These are phyloP conservation scores for Pteronura brasiliensis DNA, from an alignment of 2,113 vertebrate genomes.

Conservation along the genomic window DNA sequence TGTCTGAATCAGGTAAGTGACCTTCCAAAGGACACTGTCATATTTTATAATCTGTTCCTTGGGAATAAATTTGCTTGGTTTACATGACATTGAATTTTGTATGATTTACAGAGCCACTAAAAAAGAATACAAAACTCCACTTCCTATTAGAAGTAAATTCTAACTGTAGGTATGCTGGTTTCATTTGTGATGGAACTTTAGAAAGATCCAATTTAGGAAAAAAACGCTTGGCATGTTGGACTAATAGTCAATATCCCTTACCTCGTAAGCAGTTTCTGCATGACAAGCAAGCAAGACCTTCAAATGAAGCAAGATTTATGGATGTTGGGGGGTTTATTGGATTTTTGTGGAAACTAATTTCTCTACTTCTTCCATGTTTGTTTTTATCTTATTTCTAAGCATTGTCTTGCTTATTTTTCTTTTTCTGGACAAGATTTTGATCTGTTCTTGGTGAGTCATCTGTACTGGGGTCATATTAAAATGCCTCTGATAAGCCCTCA, in stretches of 20 bases:
- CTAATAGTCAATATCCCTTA: not conserved
- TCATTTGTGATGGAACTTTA: conserved; percentile 12
- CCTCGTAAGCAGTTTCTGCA: not conserved
- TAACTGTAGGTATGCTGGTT: not conserved
- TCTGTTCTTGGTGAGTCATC: not conserved
- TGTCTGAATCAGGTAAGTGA: conserved; percentile 9
- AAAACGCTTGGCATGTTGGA: not conserved
- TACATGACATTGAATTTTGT: conserved; percentile 16
- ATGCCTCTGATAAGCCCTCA: not conserved
- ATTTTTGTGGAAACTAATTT: conserved; percentile 36
- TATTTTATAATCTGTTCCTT: conserved; percentile 32
- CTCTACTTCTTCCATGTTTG: not conserved
- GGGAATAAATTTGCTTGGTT: conserved; percentile 34
- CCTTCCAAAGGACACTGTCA: conserved; percentile 26
- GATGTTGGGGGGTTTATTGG: not conserved
- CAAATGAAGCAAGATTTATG: not conserved
- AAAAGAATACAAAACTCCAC: not conserved
- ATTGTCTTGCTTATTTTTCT: conserved; percentile 11
- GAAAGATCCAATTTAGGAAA: not conserved
- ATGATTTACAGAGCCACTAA: conserved; percentile 44
- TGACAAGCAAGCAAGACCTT: not conserved
- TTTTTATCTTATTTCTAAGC: conserved; percentile 40
- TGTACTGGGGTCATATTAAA: not conserved
- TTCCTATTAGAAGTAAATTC: conserved; percentile 6
- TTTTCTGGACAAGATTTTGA: conserved; percentile 23